A percentile compares a stretch with the other conserved stretches of the same genome.
phyloP scores from a whole-genome alignment of 2,888 invertebrate genomes.

The Thecophora atra region DNA sequence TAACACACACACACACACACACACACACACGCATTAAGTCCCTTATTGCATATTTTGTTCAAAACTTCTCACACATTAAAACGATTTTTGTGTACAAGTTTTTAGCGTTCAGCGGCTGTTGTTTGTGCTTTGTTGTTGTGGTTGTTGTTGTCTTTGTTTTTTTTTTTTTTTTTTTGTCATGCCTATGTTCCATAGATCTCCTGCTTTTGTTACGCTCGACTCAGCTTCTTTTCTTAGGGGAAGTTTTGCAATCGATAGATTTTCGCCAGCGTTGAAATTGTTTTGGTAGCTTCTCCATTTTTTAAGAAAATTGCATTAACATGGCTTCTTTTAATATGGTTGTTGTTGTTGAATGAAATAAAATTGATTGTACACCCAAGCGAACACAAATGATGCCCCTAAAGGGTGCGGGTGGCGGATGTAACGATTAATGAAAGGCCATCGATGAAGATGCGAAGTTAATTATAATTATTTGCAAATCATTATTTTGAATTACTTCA shows the following conservation, averaged over 20 bases:
- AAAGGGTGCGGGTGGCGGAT: too few relatives aligned
- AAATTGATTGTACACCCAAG: constrained; percentile 50
- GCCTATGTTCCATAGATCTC: background rate
- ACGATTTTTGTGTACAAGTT: constrained; percentile 36
- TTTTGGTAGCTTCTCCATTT: constrained; percentile 5
- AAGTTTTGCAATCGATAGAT: too few relatives aligned
- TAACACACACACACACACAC: too few relatives aligned
- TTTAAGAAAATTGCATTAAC: background rate
- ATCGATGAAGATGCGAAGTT: too few relatives aligned
- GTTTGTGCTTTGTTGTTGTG: constrained; percentile 18
- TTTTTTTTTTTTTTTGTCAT: background rate
- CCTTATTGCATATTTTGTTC: background rate
- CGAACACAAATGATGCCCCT: constrained; percentile 35
- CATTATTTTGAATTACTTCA: too few relatives aligned
- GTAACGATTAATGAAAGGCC: too few relatives aligned
- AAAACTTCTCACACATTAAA: constrained; percentile 36
- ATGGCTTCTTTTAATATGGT: constrained; percentile 27
- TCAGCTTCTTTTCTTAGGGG: too few relatives aligned
- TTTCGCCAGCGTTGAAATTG: too few relatives aligned
- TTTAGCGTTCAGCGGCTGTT: background rate
- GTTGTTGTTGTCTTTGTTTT: constrained; percentile 22
- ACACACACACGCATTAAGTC: background rate
- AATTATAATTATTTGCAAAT: too few relatives aligned
- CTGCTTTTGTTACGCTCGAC: too few relatives aligned
- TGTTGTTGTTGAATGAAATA: constrained; percentile 43